phyloP scores from a whole-genome alignment of 2,888 invertebrate species.

The Andrena fulva region DNA sequence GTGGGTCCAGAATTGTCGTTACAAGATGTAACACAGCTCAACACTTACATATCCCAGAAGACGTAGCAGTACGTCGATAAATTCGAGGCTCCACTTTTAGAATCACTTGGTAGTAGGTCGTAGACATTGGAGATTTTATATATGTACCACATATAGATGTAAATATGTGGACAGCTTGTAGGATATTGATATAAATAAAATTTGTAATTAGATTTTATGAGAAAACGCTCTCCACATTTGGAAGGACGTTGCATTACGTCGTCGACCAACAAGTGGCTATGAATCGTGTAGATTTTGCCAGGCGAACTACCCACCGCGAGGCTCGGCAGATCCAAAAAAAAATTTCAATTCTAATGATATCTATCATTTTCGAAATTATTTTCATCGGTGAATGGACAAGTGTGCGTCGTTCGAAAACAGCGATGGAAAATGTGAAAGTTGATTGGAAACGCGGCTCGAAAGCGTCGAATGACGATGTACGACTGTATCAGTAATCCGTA shows the following conservation, averaged over 20 bases:
- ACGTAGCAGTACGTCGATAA: neutral
- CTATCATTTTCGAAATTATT: neutral
- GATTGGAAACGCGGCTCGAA: neutral
- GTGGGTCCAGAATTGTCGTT: neutral
- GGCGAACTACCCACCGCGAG: too few species aligned
- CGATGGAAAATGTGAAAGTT: neutral
- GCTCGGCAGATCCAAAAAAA: neutral
- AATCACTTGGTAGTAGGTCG: neutral
- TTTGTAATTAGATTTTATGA: neutral
- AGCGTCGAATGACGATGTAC: conserved; percentile 29
- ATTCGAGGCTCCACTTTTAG: neutral
- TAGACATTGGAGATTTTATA: too few species aligned
- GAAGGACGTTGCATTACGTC: neutral
- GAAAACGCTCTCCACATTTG: neutral
- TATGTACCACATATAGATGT: too few species aligned
- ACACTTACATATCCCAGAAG: neutral
- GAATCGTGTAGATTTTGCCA: too few species aligned
- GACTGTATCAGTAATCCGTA: conserved; percentile 40
- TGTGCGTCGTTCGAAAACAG: neutral
- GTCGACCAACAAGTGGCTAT: neutral
- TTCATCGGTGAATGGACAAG: neutral
- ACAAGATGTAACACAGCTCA: neutral
- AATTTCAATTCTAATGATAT: neutral
- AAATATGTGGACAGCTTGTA: too few species aligned
- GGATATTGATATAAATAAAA: too few species aligned